These are phyloP conservation scores for Mya arenaria DNA, from an alignment of 1,140 invertebrate genomes.

Conservation along the genomic window DNA sequence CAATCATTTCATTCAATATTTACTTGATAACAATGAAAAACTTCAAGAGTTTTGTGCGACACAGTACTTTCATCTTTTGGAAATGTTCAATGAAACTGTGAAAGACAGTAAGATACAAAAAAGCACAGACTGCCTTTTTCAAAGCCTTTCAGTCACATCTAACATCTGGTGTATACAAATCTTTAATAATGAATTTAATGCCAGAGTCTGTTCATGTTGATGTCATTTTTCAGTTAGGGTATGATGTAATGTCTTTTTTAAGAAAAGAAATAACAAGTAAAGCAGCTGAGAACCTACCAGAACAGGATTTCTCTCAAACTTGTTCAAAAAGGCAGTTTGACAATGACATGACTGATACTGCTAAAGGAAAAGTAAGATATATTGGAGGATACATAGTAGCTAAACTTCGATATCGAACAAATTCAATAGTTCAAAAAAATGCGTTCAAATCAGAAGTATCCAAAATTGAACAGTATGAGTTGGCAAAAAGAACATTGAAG, in stretches of 20 bases:
- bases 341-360: conserved; percentile 12
- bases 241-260: conserved; percentile 30
- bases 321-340: conserved; percentile 11
- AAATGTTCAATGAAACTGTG: neutral
- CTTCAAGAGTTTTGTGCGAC: neutral
- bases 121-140: conserved; percentile 23
- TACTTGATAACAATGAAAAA: conserved; percentile 3
- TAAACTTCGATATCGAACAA: conserved; percentile 19
- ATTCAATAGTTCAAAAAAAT: neutral
- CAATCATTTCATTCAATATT: conserved; percentile 12
- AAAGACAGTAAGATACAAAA: conserved; percentile 1
- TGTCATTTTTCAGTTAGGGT: conserved; percentile 7
- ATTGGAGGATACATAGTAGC: conserved; percentile 22
- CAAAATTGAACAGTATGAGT: conserved; percentile 20
- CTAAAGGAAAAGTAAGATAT: conserved; percentile 25
- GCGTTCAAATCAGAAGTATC: neutral
- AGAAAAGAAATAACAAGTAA: conserved; percentile 10
- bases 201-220: conserved; percentile 4
- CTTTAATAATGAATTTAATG: conserved; percentile 9
- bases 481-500: conserved; percentile 7
- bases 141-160: neutral
- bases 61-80: conserved; percentile 4
- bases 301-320: neutral
- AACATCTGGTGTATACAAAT: conserved; percentile 11
- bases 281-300: conserved; percentile 7